Conservation (phyloP, 23 tunicate species). For the Pegea sp. region DNA sequence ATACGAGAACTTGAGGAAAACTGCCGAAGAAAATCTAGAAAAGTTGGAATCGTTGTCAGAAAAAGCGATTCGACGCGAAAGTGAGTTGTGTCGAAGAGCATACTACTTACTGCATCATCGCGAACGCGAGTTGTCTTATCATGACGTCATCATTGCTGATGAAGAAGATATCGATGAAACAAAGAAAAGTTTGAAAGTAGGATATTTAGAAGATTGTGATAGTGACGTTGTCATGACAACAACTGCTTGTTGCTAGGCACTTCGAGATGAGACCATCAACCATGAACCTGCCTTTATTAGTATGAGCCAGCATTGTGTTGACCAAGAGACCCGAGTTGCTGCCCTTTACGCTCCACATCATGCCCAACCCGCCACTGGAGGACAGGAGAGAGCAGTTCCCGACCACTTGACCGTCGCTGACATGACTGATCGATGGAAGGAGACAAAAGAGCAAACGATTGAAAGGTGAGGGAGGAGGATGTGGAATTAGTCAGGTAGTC, state of each 20-base stretch:
- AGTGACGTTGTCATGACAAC: no score
- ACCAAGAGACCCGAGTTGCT: neutral
- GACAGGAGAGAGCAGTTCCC: neutral
- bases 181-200: neutral
- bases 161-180: neutral
- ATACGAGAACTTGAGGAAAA: neutral
- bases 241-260: neutral
- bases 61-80: neutral
- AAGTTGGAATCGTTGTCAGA: neutral
- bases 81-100: neutral
- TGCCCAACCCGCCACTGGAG: neutral
- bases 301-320: neutral
- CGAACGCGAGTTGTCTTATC: neutral
- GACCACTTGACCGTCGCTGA: neutral
- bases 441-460: neutral
- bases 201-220: no score
- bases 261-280: neutral
- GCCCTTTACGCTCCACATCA: neutral
- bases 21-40: neutral
- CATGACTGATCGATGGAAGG: neutral
- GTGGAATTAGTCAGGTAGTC: neutral
- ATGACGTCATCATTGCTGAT: neutral
- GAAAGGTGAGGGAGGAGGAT: neutral
- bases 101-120: neutral
- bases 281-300: neutral